Percentiles rank a stretch among this genome's conserved stretches.
phyloP scores from a whole-genome alignment of 2,888 invertebrate species.

The Trissoscelio sp. region DNA sequence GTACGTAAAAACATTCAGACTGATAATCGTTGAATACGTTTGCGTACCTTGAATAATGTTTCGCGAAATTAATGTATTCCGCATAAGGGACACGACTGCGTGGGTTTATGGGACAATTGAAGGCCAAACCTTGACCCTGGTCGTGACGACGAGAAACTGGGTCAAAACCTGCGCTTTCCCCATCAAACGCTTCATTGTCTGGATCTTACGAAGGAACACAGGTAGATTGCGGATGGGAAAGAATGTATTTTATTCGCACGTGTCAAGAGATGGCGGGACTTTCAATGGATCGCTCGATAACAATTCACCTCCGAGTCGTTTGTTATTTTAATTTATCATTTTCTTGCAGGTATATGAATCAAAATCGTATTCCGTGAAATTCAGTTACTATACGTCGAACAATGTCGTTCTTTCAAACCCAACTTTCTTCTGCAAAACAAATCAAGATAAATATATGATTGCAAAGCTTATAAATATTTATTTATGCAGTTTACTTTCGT shows the following conservation, averaged over 20 bases:
- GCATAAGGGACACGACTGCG: conserved; percentile 65
- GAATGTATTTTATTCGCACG: conserved; percentile 41
- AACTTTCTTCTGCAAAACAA: neutral
- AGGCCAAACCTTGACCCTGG: conserved; percentile 75
- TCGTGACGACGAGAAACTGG: conserved; percentile 74
- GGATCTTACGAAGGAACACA: conserved; percentile 48
- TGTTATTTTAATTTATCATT: conserved; percentile 50
- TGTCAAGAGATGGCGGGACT: neutral
- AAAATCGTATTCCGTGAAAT: conserved; percentile 5
- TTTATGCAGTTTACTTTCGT: no score
- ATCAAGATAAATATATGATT: neutral
- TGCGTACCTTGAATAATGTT: conserved; percentile 7
- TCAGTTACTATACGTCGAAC: neutral
- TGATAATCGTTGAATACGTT: conserved; percentile 3
- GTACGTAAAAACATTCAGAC: neutral
- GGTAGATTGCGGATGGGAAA: conserved; percentile 33
- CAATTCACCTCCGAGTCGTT: conserved; percentile 11
- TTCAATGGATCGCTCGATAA: conserved; percentile 25
- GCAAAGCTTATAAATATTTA: neutral
- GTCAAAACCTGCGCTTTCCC: conserved; percentile 77
- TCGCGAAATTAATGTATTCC: conserved; percentile 47
- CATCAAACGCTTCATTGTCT: conserved; percentile 65
- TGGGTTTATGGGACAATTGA: conserved; percentile 71
- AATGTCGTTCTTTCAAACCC: neutral
- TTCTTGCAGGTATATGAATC: conserved; percentile 6